These are phyloP conservation scores for Silurus asotus DNA, from an alignment of 2,113 vertebrate genomes.

Conservation along the genomic window DNA sequence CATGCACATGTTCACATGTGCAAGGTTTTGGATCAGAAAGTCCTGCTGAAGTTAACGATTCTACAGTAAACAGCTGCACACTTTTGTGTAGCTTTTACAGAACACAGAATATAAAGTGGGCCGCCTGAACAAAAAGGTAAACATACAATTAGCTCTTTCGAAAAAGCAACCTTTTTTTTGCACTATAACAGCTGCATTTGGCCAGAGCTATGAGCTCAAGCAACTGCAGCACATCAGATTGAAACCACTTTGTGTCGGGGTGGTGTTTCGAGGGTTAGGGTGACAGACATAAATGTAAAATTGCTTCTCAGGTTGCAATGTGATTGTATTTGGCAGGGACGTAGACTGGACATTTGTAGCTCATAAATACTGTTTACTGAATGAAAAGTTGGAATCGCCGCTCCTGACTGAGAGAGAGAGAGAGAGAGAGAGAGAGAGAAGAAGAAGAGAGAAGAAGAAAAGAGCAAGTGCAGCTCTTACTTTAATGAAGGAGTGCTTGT, in stretches of 20 bases:
- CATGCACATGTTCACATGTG: no score
- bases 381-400: not conserved
- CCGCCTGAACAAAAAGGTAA: slow-evolving; percentile 29
- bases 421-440: slow-evolving; percentile 12
- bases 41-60: not conserved
- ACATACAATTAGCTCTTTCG: slow-evolving; percentile 38
- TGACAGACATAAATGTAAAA: not conserved
- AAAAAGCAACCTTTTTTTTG: slow-evolving; percentile 29
- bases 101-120: slow-evolving; percentile 28
- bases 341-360: not conserved
- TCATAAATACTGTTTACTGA: slow-evolving; percentile 12
- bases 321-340: not conserved
- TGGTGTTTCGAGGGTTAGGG: not conserved
- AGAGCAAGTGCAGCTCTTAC: slow-evolving; percentile 21
- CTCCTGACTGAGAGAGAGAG: not conserved
- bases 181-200: slow-evolving; percentile 40
- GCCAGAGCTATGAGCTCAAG: slow-evolving; percentile 1
- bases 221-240: slow-evolving; percentile 29
- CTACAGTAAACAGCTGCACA: not conserved
- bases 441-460: not conserved
- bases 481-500: slow-evolving; percentile 45
- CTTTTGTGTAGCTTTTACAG: slow-evolving; percentile 17
- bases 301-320: not conserved
- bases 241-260: slow-evolving; percentile 8
- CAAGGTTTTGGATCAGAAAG: not conserved